Conservation (phyloP, 1,140 invertebrate genomes). For the Chlorops oryzae region DNA sequence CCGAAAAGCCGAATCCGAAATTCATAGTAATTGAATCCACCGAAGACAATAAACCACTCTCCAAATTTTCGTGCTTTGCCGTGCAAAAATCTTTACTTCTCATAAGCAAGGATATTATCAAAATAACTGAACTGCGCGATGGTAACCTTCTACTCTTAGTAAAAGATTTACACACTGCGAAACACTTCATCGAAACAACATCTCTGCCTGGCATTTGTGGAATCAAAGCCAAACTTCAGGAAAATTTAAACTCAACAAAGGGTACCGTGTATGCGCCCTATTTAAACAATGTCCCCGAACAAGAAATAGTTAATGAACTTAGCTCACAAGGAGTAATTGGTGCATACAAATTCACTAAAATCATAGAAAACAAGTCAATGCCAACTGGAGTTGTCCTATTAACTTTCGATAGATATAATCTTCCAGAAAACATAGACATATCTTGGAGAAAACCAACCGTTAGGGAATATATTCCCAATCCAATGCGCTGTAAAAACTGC, state of each 20-base stretch:
- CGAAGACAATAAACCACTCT: neutral
- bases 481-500: neutral
- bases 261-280: neutral
- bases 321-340: neutral
- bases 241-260: neutral
- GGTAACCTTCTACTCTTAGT: neutral
- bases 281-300: slow-evolving; percentile 1
- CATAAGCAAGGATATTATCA: neutral
- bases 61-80: neutral
- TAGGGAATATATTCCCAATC: no score
- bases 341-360: neutral
- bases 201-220: neutral
- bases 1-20: slow-evolving; percentile 1
- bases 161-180: neutral
- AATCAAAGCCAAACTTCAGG: neutral
- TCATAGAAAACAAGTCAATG: neutral
- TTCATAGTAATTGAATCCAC: neutral
- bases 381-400: neutral
- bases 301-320: neutral
- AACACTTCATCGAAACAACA: neutral
- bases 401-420: neutral
- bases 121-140: neutral
- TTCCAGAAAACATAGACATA: neutral
- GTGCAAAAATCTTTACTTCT: neutral
- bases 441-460: neutral